A percentile compares a stretch with the other conserved stretches of the same genome.
phyloP scores from a whole-genome alignment of 2,888 invertebrate genomes.

The Caenorhabditis angaria region DNA sequence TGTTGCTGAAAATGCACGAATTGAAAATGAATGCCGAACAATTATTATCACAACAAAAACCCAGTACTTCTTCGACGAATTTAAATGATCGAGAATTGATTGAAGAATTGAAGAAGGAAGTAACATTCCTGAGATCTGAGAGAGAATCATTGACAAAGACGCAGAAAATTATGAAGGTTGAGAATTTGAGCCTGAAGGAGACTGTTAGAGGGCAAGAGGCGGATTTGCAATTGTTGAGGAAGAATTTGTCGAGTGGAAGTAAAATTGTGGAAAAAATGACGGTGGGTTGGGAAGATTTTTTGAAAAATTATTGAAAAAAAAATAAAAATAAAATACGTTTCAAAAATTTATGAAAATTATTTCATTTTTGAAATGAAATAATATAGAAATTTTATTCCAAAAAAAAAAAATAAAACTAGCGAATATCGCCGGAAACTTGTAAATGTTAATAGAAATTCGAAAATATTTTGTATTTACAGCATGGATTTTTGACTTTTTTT shows the following conservation, averaged over 20 bases:
- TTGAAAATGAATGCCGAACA: conserved; percentile 38
- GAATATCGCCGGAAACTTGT: no score
- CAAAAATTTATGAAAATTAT: no score
- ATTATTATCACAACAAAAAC: conserved; percentile 16
- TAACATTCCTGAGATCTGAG: conserved; percentile 43
- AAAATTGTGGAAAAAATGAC: conserved; percentile 12
- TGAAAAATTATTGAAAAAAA: no score
- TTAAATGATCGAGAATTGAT: conserved; percentile 35
- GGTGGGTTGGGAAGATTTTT: no score
- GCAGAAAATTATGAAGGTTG: conserved; percentile 43
- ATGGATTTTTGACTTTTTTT: no score
- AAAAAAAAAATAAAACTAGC: no score
- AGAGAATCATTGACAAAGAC: conserved; percentile 39
- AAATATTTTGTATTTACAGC: no score
- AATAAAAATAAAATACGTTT: no score
- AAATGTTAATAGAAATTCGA: no score
- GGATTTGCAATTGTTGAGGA: conserved; percentile 43
- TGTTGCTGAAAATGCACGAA: conserved; percentile 56
- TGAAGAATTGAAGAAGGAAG: conserved; percentile 49
- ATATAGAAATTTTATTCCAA: no score
- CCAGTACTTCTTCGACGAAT: not conserved
- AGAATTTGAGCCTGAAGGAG: conserved; percentile 45
- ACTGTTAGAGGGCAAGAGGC: conserved; percentile 48
- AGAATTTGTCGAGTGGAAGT: conserved; percentile 23
- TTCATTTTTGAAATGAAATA: no score